phyloP scores from a whole-genome alignment of 2,888 invertebrate species.

The Liodrosophila aerea region DNA sequence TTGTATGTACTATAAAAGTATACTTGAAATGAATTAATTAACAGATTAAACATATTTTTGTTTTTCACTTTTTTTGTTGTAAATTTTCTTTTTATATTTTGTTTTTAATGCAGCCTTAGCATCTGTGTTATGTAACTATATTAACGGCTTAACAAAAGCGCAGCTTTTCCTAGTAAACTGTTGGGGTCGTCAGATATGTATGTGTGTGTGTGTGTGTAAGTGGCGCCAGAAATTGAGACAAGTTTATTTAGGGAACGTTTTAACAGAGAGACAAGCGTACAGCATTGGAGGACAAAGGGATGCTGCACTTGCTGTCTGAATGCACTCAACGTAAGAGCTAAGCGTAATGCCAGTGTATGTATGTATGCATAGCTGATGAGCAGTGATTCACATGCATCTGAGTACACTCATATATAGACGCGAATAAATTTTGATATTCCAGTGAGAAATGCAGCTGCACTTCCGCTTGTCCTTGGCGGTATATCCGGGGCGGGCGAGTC shows the following conservation, averaged over 20 bases:
- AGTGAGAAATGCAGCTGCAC: slow-evolving; percentile 1
- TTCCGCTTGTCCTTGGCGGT: background rate
- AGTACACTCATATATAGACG: background rate
- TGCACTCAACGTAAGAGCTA: too few species aligned
- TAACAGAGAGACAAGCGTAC: too few species aligned
- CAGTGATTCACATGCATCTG: too few species aligned
- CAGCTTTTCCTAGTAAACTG: slow-evolving; percentile 27
- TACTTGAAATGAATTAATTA: background rate
- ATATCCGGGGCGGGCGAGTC: background rate
- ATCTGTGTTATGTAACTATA: slow-evolving; percentile 9
- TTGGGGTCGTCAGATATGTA: slow-evolving; percentile 17
- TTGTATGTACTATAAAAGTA: background rate
- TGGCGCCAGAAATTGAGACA: slow-evolving; percentile 23
- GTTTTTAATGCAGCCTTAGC: slow-evolving; percentile 6
- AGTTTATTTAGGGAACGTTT: slow-evolving; percentile 17
- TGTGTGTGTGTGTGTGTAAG: slow-evolving; percentile 13
- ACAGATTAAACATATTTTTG: background rate
- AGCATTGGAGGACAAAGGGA: background rate
- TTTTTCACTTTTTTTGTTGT: too few species aligned
- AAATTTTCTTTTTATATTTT: background rate
- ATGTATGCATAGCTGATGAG: background rate
- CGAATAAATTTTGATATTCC: background rate
- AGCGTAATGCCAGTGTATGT: background rate
- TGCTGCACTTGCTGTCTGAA: too few species aligned
- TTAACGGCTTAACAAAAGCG: slow-evolving; percentile 7